Percentiles rank a stretch among this genome's conserved stretches.
Conservation (phyloP, 2,797 vertebrate genomes). For the Kryptopterus vitreolus region DNA sequence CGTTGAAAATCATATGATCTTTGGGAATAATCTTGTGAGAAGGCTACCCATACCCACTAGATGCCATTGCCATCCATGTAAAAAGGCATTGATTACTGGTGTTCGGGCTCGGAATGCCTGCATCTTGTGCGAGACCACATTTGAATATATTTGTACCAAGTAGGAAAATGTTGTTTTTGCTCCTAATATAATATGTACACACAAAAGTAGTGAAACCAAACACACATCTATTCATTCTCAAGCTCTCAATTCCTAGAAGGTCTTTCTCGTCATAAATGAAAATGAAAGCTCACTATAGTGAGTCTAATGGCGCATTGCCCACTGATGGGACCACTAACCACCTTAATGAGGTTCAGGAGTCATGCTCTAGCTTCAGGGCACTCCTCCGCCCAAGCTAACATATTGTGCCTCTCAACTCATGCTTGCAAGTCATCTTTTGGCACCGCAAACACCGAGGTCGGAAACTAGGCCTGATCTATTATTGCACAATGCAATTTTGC, state of each 20-base stretch:
- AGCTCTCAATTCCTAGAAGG: constrained; percentile 40
- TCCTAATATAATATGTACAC: not conserved
- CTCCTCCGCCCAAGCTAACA: constrained; percentile 48
- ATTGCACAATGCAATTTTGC: constrained; percentile 31
- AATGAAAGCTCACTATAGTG: constrained; percentile 57
- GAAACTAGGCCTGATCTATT: constrained; percentile 33
- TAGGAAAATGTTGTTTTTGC: not conserved
- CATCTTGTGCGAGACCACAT: not conserved
- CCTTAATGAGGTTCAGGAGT: constrained; percentile 55
- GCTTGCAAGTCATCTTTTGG: constrained; percentile 47
- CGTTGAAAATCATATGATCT: not conserved
- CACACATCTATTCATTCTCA: constrained; percentile 3
- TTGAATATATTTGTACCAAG: not conserved
- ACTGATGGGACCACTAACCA: constrained; percentile 56
- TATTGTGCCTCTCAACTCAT: constrained; percentile 49
- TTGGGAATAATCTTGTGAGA: not conserved
- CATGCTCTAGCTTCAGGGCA: constrained; percentile 48
- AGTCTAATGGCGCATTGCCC: constrained; percentile 58
- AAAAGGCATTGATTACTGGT: not conserved
- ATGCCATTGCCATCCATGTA: not conserved
- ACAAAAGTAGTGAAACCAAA: not conserved
- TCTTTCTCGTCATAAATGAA: constrained; percentile 48
- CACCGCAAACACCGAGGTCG: constrained; percentile 27
- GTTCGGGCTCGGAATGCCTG: not conserved
- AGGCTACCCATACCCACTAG: too few relatives aligned